Percentiles rank a stretch among this genome's conserved stretches.
Conservation (phyloP, 2,888 invertebrate genomes). For the Chouioia cunea region DNA sequence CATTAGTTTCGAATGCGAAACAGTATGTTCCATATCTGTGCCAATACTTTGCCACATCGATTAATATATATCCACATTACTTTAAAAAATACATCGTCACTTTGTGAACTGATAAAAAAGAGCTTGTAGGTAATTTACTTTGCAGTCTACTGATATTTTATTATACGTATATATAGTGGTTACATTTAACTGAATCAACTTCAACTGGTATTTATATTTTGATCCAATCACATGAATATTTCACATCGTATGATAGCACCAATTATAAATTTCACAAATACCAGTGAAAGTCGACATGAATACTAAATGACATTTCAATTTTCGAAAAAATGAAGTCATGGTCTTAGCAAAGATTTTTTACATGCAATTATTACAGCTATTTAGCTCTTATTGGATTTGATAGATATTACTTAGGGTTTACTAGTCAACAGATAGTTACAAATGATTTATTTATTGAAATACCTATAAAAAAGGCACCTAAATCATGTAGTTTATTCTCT, state of each 20-base stretch:
- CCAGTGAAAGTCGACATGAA: background rate
- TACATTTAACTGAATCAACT: too few species aligned
- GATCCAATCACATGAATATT: too few species aligned
- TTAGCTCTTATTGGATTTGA: conserved; percentile 13
- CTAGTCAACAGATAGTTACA: conserved; percentile 4
- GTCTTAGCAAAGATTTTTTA: conserved; percentile 13
- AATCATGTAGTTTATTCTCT: conserved; percentile 7
- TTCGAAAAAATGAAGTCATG: conserved; percentile 33
- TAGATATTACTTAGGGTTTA: conserved; percentile 23
- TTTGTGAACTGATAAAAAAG: background rate
- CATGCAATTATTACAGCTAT: conserved; percentile 5
- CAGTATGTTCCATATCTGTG: conserved; percentile 1
- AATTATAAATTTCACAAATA: background rate
- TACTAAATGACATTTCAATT: conserved; percentile 15
- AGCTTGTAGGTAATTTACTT: background rate
- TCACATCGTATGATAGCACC: too few species aligned
- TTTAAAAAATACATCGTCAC: conserved; percentile 1
- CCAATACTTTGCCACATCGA: background rate
- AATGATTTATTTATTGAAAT: conserved; percentile 19
- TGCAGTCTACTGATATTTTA: too few species aligned
- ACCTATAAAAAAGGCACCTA: conserved; percentile 31
- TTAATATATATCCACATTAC: conserved; percentile 12
- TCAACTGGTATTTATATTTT: too few species aligned
- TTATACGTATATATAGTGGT: background rate
- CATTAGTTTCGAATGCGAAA: conserved; percentile 10